Base-by-base conservation (phyloP, 2,888 invertebrate species). In the Choristoneura rosaceana region DNA sequence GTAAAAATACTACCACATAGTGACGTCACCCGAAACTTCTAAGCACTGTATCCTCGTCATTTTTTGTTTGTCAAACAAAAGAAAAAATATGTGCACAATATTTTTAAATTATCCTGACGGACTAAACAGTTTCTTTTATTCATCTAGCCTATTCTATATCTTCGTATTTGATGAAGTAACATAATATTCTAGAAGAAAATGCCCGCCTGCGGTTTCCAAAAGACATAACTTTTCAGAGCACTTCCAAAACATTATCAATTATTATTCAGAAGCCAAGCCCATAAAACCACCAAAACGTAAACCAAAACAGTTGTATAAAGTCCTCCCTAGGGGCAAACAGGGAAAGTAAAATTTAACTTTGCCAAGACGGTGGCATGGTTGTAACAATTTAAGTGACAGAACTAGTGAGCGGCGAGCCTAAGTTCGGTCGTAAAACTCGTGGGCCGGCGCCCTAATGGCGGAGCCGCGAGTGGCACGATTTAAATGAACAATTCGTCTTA, bases 291-390 rank as follows among this genome's bases (percentile, higher is more conserved):
- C 14, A 64, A 64, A 64, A 64, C 62, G 50, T 50, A 50, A 64
- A 64, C 64, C 64, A 64, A 64, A 47, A 64, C 64, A 64, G 64
- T 64, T 64, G 64, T 64, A 62, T 62, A 64, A 64, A 64, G 45
- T 64, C 25, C 15, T 9, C 64, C 7, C 50, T 3, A 15, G 64
- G 34, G 64, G 34, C 50, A 1, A 10, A 12, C 4, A 25, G 33
- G 33, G 47, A 47, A 50, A 64, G 64, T 50, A 64, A 64, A 64
- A 64, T 64, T 64, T 64, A 64, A 64, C 50, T 64, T 64, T 5
- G 10, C 4, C 63, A 63, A 63, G 63, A 62, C 62, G 38, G 41
- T 43, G 12, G 41, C 41, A 15, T 33, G 33, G 63, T 25, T 47
- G 63, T 50, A 34, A 50, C 64, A 64, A 59, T 64, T 64, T 34